Evolutionary conservation across 2,797 vertebrate genomes (phyloP), one percentile per base, ranked within the genome.

Genomic region (Dendrocincla tyrannina): DNA sequence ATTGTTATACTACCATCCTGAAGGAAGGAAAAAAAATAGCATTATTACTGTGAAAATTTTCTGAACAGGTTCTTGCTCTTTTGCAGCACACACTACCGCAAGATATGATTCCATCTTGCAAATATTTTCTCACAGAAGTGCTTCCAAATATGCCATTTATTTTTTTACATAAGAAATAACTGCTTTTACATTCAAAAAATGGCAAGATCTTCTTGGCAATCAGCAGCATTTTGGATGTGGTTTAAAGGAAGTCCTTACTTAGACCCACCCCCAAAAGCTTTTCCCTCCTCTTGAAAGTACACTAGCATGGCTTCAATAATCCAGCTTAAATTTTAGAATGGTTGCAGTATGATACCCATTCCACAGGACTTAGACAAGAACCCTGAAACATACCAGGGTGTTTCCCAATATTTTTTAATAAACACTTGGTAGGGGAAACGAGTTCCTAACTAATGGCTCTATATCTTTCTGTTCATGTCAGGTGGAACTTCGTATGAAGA

Each of bases 1-100:
- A 97, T 80, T 1, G 98, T 99, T 96, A 99, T 95, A 42, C 94
- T 97, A 39, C 94, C 58, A 79, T 99, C 98, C 98, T 99, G 84
- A 92, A 78, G 6, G n/a, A 17, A 66, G 13, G 19, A 33, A 25
- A 74, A 64, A 83, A 70, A 85, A 76, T 10, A 53, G 7, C 69
- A 85, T 79, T 33, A 66, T 72, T 59, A 68, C 3, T 30, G 20
- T 41, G 83, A 84, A 85, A 30, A 74, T 24, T 50, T 83, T 59
- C 23, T 70, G 19, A 74, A 44, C 5, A 35, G 9, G 23, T 66
- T 64, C 11, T 80, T 73, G 42, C 13, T 41, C 11, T 89, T 87
- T 37, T 50, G 63, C 9, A 49, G 8, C 11, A 11, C 25, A 44
- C 13, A 8, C 24, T 77, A 60, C 7, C 30, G 59, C 63, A 77